Conservation (phyloP, 2,888 invertebrate genomes). For the Atrina japonica region DNA sequence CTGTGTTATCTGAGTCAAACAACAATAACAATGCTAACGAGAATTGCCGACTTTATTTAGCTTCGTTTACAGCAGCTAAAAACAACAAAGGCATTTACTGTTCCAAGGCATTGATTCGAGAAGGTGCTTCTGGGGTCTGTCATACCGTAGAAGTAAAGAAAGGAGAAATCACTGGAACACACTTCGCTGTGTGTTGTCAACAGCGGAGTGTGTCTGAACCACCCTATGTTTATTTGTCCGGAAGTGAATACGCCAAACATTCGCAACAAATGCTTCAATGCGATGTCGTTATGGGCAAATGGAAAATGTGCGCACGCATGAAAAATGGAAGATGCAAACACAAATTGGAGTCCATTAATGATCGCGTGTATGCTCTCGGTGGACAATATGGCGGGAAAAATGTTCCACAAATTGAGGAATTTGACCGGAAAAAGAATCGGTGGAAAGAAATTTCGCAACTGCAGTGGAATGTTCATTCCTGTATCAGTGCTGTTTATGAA, state of each 20-base stretch:
- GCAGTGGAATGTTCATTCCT: slow-evolving; percentile 11
- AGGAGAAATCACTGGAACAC: background rate
- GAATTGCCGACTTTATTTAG: slow-evolving; percentile 8
- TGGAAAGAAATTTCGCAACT: slow-evolving; percentile 18
- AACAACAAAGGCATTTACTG: slow-evolving; percentile 1
- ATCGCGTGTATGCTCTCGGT: slow-evolving; percentile 17
- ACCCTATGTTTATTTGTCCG: slow-evolving; percentile 26
- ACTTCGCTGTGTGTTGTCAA: slow-evolving; percentile 18
- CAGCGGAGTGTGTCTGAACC: slow-evolving; percentile 20
- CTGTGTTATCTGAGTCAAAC: no score
- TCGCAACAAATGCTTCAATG: slow-evolving; percentile 6
- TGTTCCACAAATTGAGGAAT: slow-evolving; percentile 24
- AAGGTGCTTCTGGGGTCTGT: background rate
- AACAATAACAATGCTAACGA: no score
- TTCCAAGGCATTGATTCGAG: background rate
- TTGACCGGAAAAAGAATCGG: slow-evolving; percentile 24
- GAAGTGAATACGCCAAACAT: background rate
- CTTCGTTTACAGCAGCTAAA: slow-evolving; percentile 1
- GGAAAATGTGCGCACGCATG: slow-evolving; percentile 5
- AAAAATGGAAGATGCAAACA: background rate
- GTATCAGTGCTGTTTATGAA: background rate
- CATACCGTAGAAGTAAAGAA: slow-evolving; percentile 1
- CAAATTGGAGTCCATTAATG: slow-evolving; percentile 7
- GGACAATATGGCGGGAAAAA: slow-evolving; percentile 3
- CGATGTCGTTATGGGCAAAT: slow-evolving; percentile 21